These are phyloP conservation scores for Thermophis baileyi DNA, from an alignment of 2,113 vertebrate species.

Conservation along the genomic window DNA sequence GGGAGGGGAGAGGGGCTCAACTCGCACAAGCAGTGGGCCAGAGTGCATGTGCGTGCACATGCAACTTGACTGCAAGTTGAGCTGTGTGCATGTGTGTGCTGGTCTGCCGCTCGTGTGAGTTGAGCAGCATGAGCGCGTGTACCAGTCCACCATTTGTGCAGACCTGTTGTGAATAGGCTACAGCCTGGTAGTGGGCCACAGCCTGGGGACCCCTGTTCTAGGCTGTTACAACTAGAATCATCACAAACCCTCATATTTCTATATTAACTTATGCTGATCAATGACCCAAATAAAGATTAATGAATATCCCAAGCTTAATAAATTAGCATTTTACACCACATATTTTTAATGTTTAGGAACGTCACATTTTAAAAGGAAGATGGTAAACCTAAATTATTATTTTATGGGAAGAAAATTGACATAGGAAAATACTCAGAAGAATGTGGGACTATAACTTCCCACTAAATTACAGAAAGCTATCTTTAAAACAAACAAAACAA, in stretches of 20 bases:
- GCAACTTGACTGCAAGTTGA: background rate
- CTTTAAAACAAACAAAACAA: background rate
- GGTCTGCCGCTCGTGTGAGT: background rate
- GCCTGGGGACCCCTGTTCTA: background rate
- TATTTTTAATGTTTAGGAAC: background rate
- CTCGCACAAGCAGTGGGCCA: background rate
- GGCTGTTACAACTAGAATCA: background rate
- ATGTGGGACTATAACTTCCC: background rate
- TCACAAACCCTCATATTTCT: background rate
- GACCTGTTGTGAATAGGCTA: background rate
- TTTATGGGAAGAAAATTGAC: background rate
- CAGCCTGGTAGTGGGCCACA: background rate
- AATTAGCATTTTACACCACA: background rate
- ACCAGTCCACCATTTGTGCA: background rate
- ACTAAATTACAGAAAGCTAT: background rate
- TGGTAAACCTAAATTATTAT: background rate
- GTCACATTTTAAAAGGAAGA: background rate
- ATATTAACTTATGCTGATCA: background rate
- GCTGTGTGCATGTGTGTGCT: background rate
- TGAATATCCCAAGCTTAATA: background rate
- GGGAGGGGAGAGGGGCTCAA: no score
- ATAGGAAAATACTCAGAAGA: background rate
- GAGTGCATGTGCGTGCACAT: background rate
- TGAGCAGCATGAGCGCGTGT: fast-evolving
- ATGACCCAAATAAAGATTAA: background rate